Evolutionary conservation across 2,113 vertebrate species (phyloP).

Genomic region (Saguinus midas): DNA sequence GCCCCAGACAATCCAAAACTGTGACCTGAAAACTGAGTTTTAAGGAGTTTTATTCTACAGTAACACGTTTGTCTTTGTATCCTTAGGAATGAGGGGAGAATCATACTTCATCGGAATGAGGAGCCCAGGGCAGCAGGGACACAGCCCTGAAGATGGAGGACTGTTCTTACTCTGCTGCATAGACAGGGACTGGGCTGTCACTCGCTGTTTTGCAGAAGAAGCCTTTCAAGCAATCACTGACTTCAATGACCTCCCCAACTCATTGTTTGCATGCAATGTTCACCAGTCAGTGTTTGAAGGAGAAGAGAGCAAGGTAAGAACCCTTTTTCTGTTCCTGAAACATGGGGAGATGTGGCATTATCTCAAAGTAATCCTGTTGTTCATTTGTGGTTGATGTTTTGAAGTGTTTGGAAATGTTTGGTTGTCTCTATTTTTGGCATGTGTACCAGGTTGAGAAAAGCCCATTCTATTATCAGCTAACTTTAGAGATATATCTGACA

Average conservation of each 20-base stretch:
- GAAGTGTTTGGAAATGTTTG: neutral
- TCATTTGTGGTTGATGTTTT: neutral
- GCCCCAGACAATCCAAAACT: neutral
- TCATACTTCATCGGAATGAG: constrained; percentile 86
- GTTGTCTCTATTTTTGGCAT: neutral
- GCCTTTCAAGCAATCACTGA: constrained; percentile 90
- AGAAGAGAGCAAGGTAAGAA: constrained; percentile 88
- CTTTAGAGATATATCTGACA: neutral
- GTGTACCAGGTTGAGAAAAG: neutral
- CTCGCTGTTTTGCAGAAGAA: constrained; percentile 83
- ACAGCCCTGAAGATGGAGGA: constrained; percentile 82
- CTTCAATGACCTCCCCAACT: constrained; percentile 91
- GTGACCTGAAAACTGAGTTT: neutral
- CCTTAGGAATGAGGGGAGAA: constrained; percentile 89
- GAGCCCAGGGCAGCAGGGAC: constrained; percentile 79
- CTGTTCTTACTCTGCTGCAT: constrained; percentile 86
- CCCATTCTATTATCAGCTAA: neutral
- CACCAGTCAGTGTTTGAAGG: constrained; percentile 92
- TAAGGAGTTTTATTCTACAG: neutral
- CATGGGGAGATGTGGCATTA: neutral
- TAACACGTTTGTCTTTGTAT: neutral
- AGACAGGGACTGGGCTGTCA: constrained; percentile 78
- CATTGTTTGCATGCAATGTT: constrained; percentile 91
- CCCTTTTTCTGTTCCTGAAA: neutral
- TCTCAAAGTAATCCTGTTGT: neutral